These are phyloP conservation scores for Beaufortia kweichowensis DNA, from an alignment of 2,113 vertebrate species.

Conservation along the genomic window DNA sequence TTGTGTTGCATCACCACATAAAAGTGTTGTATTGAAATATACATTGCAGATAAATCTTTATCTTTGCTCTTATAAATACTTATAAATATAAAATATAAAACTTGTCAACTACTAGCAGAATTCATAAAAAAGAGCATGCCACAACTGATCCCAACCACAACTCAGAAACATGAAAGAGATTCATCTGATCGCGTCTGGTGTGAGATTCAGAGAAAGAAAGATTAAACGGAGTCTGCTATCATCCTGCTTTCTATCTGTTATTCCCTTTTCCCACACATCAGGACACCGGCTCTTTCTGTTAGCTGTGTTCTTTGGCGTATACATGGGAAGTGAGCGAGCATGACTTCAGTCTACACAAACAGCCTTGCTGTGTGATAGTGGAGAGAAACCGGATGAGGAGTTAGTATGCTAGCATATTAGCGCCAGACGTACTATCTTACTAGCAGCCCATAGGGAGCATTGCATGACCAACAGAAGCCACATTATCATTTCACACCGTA, in stretches of 20 bases:
- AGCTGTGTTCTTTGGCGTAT: conserved; percentile 82
- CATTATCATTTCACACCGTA: conserved; percentile 9
- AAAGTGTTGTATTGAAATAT: too few species aligned
- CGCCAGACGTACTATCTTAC: conserved; percentile 26
- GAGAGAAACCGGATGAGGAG: conserved; percentile 38
- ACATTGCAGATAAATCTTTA: too few species aligned
- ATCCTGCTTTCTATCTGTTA: conserved; percentile 61
- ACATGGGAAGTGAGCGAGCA: conserved; percentile 50
- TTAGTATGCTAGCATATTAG: conserved; percentile 41
- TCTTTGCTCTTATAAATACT: too few species aligned
- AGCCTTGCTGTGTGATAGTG: conserved; percentile 40
- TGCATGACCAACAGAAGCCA: conserved; percentile 14
- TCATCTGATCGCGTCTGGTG: too few species aligned
- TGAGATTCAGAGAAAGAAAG: not conserved
- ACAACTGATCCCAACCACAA: too few species aligned
- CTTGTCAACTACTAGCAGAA: too few species aligned
- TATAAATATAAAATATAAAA: too few species aligned
- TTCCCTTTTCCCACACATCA: conserved; percentile 72
- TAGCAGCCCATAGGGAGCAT: conserved; percentile 17
- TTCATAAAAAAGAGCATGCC: too few species aligned
- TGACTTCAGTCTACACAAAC: conserved; percentile 22
- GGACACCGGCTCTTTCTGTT: conserved; percentile 66
- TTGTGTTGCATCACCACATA: too few species aligned
- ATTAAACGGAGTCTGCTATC: conserved; percentile 64
- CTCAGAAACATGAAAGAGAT: too few species aligned